These are phyloP conservation scores for Clamator glandarius DNA, from an alignment of 2,797 vertebrate genomes.

Conservation along the genomic window DNA sequence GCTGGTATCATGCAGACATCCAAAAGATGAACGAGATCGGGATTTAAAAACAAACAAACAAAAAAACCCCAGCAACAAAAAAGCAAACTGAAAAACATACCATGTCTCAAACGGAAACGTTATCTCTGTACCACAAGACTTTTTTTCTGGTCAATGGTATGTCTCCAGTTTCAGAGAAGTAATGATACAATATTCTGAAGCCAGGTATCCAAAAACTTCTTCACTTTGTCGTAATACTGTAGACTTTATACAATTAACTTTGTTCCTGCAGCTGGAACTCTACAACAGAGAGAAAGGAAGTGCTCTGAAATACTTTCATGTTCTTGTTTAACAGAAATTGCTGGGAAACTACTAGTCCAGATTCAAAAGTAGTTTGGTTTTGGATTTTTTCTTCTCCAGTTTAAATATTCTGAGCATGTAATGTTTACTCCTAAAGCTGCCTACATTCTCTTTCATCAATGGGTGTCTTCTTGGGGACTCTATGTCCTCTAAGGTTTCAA, in stretches of 20 bases:
- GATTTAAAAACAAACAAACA: not conserved
- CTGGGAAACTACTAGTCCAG: not conserved
- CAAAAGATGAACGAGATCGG: not conserved
- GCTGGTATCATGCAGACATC: not conserved
- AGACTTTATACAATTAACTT: not conserved
- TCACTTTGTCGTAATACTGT: not conserved
- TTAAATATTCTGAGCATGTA: not conserved
- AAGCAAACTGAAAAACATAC: not conserved
- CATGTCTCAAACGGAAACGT: conserved; percentile 1
- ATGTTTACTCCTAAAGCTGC: not conserved
- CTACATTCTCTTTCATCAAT: not conserved
- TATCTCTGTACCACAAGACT: not conserved
- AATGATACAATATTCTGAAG: not conserved
- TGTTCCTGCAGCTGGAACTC: not conserved
- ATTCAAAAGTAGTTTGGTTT: not conserved
- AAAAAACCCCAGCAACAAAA: not conserved
- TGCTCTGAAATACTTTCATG: not conserved
- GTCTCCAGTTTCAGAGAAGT: not conserved
- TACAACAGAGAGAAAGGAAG: not conserved
- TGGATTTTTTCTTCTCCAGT: not conserved
- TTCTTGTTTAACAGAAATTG: not conserved
- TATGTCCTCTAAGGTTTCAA: not conserved
- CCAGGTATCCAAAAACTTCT: not conserved
- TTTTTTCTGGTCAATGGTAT: not conserved
- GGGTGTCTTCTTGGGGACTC: not conserved